Conservation (phyloP, 2,888 invertebrate genomes). For the Scaptomyza parva region DNA sequence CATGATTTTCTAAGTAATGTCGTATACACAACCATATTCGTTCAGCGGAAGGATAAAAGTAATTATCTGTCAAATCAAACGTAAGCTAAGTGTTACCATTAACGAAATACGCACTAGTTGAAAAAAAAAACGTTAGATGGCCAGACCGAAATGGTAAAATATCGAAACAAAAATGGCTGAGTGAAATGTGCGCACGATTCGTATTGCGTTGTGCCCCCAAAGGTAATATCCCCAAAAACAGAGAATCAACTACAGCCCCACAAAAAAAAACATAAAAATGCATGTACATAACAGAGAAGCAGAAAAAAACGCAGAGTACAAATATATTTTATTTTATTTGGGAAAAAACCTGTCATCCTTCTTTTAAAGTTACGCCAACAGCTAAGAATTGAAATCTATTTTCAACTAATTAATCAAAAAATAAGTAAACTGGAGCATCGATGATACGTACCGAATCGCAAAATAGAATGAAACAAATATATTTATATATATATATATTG, state of each 20-base stretch:
- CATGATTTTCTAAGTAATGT: no score
- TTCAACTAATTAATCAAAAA: conserved; percentile 79
- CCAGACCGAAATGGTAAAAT: conserved; percentile 48
- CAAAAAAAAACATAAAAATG: conserved; percentile 37
- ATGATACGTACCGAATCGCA: conserved; percentile 56
- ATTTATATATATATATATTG: conserved; percentile 11
- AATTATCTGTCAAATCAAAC: no score
- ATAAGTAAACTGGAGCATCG: conserved; percentile 80
- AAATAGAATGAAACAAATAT: conserved; percentile 18
- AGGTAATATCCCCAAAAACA: conserved; percentile 57
- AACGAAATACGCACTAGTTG: no score
- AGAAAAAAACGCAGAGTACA: conserved; percentile 24
- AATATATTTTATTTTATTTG: conserved; percentile 25
- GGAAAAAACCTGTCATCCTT: conserved; percentile 72
- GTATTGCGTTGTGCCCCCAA: conserved; percentile 46
- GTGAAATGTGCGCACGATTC: conserved; percentile 50
- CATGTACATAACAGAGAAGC: conserved; percentile 33
- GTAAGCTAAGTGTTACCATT: no score
- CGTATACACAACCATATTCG: no score
- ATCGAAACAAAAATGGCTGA: conserved; percentile 47
- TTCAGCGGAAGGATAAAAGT: no score
- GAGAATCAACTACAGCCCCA: conserved; percentile 16
- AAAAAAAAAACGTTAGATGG: no score
- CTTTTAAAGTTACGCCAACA: conserved; percentile 40
- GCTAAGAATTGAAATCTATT: conserved; percentile 69